phyloP scores from a whole-genome alignment of 2,797 vertebrate genomes.

The Chaetodon trifasciatus region DNA sequence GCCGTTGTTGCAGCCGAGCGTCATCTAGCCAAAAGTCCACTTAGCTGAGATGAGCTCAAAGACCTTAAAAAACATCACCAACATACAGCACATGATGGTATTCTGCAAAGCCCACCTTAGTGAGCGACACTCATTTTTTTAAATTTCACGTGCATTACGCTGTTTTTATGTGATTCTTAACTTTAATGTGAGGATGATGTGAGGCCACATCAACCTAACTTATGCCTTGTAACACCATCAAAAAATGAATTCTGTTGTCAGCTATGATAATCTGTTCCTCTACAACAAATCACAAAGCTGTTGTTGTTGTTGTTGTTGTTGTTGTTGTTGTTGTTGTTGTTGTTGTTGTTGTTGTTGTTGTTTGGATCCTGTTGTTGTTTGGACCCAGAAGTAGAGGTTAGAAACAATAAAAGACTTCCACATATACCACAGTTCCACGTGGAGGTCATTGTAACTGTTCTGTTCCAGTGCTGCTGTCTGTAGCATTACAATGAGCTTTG shows the following conservation, averaged over 20 bases:
- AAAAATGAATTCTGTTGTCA: background rate
- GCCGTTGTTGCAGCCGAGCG: background rate
- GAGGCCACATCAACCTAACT: background rate
- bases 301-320: background rate
- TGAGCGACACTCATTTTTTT: background rate
- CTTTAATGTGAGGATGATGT: background rate
- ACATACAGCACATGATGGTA: background rate
- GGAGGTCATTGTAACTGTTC: constrained; percentile 39
- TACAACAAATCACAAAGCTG: background rate
- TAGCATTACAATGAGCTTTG: constrained; percentile 64
- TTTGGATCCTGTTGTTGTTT: background rate
- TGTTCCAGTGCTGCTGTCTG: constrained; percentile 25
- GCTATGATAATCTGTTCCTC: background rate
- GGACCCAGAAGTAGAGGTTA: background rate
- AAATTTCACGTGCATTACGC: too few relatives aligned
- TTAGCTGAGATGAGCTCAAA: constrained; percentile 39
- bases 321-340: background rate
- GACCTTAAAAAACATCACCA: background rate
- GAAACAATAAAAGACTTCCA: constrained; percentile 9
- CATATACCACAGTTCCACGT: background rate
- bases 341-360: background rate
- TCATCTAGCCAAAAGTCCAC: constrained; percentile 51
- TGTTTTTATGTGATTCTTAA: background rate
- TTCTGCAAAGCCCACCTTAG: background rate
- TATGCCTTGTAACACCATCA: background rate